Evolutionary conservation across 2,888 invertebrate species (phyloP).

Genomic region (Apamea anceps): DNA sequence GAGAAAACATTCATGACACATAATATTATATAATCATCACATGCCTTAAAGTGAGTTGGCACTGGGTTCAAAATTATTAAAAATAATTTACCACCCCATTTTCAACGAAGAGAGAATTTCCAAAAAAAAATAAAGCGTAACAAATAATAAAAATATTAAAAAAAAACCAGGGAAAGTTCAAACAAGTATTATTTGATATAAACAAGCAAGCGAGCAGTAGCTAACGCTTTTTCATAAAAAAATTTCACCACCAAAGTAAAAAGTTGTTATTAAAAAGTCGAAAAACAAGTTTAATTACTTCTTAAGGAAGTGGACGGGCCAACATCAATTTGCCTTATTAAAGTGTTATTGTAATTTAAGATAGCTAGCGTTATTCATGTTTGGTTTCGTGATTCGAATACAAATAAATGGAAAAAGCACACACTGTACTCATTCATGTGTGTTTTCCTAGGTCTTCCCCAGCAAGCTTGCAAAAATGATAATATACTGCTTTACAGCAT

Average conservation of each 20-base stretch:
- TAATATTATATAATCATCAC: too few species aligned
- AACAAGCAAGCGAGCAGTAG: conserved; percentile 45
- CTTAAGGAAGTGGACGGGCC: conserved; percentile 68
- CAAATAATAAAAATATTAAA: conserved; percentile 14
- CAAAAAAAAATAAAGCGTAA: not conserved
- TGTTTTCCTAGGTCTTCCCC: not conserved
- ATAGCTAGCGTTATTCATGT: conserved; percentile 63
- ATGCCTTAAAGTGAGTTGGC: too few species aligned
- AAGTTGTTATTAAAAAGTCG: conserved; percentile 86
- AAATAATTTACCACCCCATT: not conserved
- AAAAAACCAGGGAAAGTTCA: conserved; percentile 46
- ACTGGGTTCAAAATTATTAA: not conserved
- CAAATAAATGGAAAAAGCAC: not conserved
- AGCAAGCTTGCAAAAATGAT: not conserved
- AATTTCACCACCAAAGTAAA: conserved; percentile 76
- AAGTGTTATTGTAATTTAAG: conserved; percentile 79
- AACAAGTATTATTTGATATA: conserved; percentile 65
- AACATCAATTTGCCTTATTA: conserved; percentile 81
- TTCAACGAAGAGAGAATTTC: not conserved
- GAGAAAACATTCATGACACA: not conserved
- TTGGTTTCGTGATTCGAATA: not conserved
- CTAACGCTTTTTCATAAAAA: conserved; percentile 59
- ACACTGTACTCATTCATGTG: not conserved
- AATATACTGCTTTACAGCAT: not conserved
- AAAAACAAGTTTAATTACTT: conserved; percentile 87